These are phyloP conservation scores for Toxonevra muliebris DNA, from an alignment of 2,888 invertebrate species.

Conservation along the genomic window DNA sequence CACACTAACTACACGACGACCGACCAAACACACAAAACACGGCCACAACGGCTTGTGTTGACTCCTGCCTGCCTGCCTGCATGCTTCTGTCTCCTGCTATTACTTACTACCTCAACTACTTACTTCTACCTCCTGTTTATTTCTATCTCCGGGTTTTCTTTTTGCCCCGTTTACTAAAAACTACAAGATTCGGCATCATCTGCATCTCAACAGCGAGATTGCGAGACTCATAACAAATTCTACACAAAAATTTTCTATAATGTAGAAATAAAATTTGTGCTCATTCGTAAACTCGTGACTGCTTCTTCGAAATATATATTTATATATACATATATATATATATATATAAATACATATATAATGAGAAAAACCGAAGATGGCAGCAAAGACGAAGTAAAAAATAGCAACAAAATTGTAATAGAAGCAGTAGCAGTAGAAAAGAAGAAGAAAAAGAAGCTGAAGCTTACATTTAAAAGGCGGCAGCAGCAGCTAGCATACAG, in stretches of 20 bases:
- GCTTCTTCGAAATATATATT: background rate
- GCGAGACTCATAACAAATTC: constrained; percentile 33
- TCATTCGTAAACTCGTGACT: background rate
- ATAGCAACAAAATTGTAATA: background rate
- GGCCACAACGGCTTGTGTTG: too few relatives aligned
- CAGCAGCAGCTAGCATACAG: constrained; percentile 8
- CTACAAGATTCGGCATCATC: too few relatives aligned
- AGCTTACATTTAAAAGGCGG: background rate
- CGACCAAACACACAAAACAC: too few relatives aligned
- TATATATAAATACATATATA: background rate
- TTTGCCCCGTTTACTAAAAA: too few relatives aligned
- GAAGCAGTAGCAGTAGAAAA: background rate
- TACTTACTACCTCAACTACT: too few relatives aligned
- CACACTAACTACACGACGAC: too few relatives aligned
- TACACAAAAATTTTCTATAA: constrained; percentile 27
- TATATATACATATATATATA: too few relatives aligned
- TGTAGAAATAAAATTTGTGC: constrained; percentile 23
- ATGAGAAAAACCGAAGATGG: constrained; percentile 6
- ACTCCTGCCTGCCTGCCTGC: too few relatives aligned
- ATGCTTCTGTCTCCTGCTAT: too few relatives aligned
- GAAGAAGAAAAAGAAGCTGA: constrained; percentile 14
- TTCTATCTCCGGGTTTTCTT: too few relatives aligned
- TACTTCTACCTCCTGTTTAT: too few relatives aligned
- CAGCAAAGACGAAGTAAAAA: constrained; percentile 1
- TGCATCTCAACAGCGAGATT: constrained; percentile 1